These are phyloP conservation scores for Diglossa cyanea DNA, from an alignment of 2,797 vertebrate species.

Conservation along the genomic window DNA sequence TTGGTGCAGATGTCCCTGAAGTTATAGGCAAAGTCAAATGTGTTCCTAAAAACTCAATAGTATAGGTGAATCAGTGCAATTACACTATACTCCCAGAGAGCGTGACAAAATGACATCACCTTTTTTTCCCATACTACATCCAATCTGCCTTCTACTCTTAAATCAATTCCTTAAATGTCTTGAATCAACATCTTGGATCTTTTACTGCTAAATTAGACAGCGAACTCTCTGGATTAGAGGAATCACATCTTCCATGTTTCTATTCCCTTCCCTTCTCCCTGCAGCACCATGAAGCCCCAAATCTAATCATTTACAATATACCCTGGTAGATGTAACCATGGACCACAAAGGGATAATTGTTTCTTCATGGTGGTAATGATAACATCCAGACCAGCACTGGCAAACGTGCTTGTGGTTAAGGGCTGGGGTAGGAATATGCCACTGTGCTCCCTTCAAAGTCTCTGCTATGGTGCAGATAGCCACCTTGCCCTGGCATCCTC, in stretches of 20 bases:
- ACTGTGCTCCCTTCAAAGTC: background rate
- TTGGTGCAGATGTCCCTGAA: background rate
- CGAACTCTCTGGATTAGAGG: constrained; percentile 22
- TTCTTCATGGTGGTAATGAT: background rate
- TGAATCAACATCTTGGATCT: background rate
- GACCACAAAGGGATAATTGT: background rate
- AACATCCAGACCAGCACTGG: background rate
- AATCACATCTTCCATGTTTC: background rate
- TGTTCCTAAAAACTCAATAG: background rate
- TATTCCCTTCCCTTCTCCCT: background rate
- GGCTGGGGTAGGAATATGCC: background rate
- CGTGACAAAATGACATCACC: background rate
- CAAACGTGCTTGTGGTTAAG: background rate
- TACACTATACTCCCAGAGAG: background rate
- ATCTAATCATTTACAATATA: background rate
- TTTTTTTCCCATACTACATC: background rate
- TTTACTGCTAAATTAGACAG: constrained; percentile 43
- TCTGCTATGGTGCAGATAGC: background rate
- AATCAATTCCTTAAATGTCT: background rate
- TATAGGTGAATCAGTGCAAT: background rate
- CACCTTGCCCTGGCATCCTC: background rate
- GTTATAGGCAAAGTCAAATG: background rate
- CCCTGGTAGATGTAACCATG: background rate
- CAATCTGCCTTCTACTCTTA: background rate
- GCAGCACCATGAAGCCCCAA: background rate